Percentiles rank a stretch among this genome's conserved stretches.
Evolutionary conservation across 1,140 invertebrate species (phyloP).

Genomic region (Tetramorium alpestre): DNA sequence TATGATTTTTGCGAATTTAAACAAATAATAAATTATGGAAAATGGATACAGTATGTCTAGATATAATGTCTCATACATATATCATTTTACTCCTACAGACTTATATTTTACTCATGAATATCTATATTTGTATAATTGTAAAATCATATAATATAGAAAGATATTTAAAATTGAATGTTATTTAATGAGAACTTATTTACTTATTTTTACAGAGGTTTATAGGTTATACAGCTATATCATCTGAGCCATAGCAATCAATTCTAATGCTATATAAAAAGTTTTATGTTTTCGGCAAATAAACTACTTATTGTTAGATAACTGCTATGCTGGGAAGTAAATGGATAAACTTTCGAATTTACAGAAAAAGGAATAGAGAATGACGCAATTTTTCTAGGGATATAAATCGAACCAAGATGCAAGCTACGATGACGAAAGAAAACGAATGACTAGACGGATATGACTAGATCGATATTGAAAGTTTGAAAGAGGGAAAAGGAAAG

Average conservation of each 20-base stretch:
- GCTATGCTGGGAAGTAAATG: not conserved
- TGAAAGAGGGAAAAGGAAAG: constrained; percentile 21
- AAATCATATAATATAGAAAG: not conserved
- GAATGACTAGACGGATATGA: constrained; percentile 19
- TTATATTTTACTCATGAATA: not conserved
- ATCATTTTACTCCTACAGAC: not conserved
- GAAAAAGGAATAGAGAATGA: not conserved
- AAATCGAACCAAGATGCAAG: constrained; percentile 66
- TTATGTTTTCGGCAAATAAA: not conserved
- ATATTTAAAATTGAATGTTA: not conserved
- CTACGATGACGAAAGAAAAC: constrained; percentile 28
- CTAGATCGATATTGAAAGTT: constrained; percentile 16
- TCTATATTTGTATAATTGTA: not conserved
- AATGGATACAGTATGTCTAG: not conserved
- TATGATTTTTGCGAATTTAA: constrained; percentile 1
- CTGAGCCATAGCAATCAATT: not conserved
- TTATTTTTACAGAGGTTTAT: not conserved
- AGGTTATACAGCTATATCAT: not conserved
- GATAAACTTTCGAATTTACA: constrained; percentile 66
- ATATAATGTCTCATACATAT: not conserved
- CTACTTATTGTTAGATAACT: not conserved
- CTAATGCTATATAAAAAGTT: not conserved
- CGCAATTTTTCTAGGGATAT: constrained; percentile 71
- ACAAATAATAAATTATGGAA: not conserved
- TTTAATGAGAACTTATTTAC: not conserved